phyloP scores from a whole-genome alignment of 2,797 vertebrate species.

The Threskiornis aethiopicus region DNA sequence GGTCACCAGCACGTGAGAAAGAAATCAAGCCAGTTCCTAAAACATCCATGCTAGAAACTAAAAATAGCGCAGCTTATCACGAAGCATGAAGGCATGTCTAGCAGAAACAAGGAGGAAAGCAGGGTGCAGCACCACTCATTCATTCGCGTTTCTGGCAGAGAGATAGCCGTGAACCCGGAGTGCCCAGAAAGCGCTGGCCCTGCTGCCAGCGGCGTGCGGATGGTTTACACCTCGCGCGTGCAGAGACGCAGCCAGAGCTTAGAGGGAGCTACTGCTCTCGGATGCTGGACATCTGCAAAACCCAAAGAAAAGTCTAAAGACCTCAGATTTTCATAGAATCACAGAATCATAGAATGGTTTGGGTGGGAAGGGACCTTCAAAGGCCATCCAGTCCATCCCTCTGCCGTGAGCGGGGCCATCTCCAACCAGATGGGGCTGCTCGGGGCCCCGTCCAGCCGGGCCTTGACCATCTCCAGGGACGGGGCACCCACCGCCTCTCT shows the following conservation, averaged over 20 bases:
- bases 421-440: fast-evolving
- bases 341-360: neutral
- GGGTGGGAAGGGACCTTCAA: neutral
- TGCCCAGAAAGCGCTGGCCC: fast-evolving
- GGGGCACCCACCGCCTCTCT: neutral
- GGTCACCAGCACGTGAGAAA: fast-evolving
- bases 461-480: fast-evolving
- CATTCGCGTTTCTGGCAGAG: neutral
- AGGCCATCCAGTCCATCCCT: fast-evolving
- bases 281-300: neutral
- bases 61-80: fast-evolving
- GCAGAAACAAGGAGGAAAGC: too few relatives aligned
- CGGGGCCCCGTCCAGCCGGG: neutral
- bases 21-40: fast-evolving
- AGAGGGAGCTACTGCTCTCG: neutral
- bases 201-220: fast-evolving
- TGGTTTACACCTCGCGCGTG: fast-evolving
- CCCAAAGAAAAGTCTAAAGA: neutral
- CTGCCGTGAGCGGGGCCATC: fast-evolving
- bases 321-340: neutral
- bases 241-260: neutral
- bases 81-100: neutral
- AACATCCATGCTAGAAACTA: fast-evolving
- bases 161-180: fast-evolving
- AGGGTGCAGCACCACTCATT: neutral